Evolutionary conservation across 2,113 vertebrate species (phyloP), one percentile per base, ranked within the genome.

Genomic region (Hypomesus transpacificus): DNA sequence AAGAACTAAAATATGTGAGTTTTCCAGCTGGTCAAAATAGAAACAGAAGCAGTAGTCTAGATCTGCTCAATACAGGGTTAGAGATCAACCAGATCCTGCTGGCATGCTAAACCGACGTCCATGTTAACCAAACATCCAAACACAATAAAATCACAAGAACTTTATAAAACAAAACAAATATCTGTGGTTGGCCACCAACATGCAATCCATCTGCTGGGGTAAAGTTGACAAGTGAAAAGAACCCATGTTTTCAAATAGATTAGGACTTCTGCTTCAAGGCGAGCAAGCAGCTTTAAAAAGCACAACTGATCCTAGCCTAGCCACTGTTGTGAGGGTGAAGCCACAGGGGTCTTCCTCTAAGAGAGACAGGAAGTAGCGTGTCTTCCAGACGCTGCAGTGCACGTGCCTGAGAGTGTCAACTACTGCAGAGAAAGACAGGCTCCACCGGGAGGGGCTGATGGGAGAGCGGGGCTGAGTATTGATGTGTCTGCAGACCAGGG

Each of bases 401-500:
- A 74, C 46, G 61, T 52, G 75, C 65, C 63, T n/a, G 66, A 14
- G 17, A 26, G 24, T 53, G 52, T 28, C 51, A 20, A 26, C 22
- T 24, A 2, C 50, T 56, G 66, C 52, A 18, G 50, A 67, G 9
- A 18, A n/a, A 50, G 63, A 65, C 4, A 50, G n/a, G 26, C 28
- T 34, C 18, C 2, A 13, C 8, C 1, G 8, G 31, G 34, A 20
- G 34, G 46, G 70, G 69, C 76, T 63, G 65, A 74, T 74, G 69
- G 66, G 60, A 9, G 60, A 69, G 62, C 28, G 56, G 28, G 62
- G 70, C 58, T 18, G 58, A 75, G 51, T 28, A 77, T 78, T 20
- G 28, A 73, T 66, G 60, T 79, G 65, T 63, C 61, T 69, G 75
- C 76, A 69, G 75, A 52, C 76, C 54, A 63, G 58, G 74, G 70